Conservation (phyloP, 2,113 vertebrate genomes). For the Stercorarius parasiticus region DNA sequence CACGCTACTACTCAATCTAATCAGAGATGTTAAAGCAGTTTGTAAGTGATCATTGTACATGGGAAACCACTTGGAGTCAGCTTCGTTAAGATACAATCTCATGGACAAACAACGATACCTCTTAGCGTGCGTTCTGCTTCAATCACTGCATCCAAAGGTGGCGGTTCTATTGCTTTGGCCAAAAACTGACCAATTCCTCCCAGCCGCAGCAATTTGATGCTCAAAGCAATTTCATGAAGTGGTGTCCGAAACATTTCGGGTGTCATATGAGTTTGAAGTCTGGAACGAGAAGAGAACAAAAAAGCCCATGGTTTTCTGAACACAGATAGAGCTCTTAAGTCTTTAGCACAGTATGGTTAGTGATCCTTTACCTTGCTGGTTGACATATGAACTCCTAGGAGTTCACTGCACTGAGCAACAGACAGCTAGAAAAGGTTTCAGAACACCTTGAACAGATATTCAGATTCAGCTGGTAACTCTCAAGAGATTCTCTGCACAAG, state of each 20-base stretch:
- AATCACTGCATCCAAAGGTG: slow-evolving; percentile 93
- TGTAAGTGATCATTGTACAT: rapidly evolving
- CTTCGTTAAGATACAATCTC: neutral
- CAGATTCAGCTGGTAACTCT: neutral
- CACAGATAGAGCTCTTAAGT: neutral
- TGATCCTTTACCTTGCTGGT: neutral
- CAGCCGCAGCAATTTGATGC: slow-evolving; percentile 91
- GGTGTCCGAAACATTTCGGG: slow-evolving; percentile 96
- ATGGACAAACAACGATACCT: slow-evolving; percentile 68
- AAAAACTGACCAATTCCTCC: slow-evolving; percentile 92
- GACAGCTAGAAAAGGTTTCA: neutral
- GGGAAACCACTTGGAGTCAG: neutral
- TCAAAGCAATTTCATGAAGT: slow-evolving; percentile 91
- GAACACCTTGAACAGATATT: neutral
- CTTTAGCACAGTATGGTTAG: neutral
- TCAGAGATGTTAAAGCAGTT: neutral
- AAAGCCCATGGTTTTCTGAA: neutral
- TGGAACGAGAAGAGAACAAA: slow-evolving; percentile 24
- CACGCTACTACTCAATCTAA: neutral
- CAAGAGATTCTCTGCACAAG: neutral
- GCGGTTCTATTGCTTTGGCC: slow-evolving; percentile 97
- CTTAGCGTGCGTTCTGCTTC: slow-evolving; percentile 90
- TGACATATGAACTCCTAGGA: neutral
- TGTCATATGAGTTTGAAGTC: slow-evolving; percentile 93
- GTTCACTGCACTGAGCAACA: neutral